Evolutionary conservation across 2,888 invertebrate species (phyloP).

Genomic region (Melolontha melolontha): DNA sequence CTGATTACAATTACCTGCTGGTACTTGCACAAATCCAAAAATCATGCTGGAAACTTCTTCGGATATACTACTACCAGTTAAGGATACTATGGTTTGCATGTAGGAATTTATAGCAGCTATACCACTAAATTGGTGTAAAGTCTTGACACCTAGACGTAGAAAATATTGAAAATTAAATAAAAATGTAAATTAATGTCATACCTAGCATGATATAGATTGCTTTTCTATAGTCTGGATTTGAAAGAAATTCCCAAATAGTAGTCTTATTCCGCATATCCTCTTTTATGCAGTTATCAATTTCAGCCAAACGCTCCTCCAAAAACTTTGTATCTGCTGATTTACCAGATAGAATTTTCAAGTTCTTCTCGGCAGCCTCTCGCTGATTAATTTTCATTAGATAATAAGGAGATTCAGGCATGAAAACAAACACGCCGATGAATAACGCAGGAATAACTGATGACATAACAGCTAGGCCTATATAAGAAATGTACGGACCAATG

Average conservation of each 20-base stretch:
- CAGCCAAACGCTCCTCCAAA: slow-evolving; percentile 62
- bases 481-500: slow-evolving; percentile 62
- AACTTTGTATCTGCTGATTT: slow-evolving; percentile 59
- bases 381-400: slow-evolving; percentile 63
- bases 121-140: too few relatives aligned
- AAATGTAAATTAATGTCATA: background rate
- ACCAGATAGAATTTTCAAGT: slow-evolving; percentile 54
- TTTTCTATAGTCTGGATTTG: too few relatives aligned
- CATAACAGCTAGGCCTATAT: slow-evolving; percentile 58
- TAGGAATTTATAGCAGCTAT: too few relatives aligned
- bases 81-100: too few relatives aligned
- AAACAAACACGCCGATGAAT: slow-evolving; percentile 61
- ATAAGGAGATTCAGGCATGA: slow-evolving; percentile 67
- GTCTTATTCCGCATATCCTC: slow-evolving; percentile 56
- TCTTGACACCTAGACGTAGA: too few relatives aligned
- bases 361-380: slow-evolving; percentile 57
- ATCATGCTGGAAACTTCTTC: too few relatives aligned
- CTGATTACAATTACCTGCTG: too few relatives aligned
- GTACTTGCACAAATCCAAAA: too few relatives aligned
- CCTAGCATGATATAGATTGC: too few relatives aligned
- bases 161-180: too few relatives aligned
- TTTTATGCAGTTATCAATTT: slow-evolving; percentile 59
- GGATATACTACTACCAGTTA: too few relatives aligned
- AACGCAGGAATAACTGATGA: slow-evolving; percentile 59
- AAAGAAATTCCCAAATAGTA: background rate